These are phyloP conservation scores for Boloria selene DNA, from an alignment of 2,888 invertebrate genomes.

Conservation along the genomic window DNA sequence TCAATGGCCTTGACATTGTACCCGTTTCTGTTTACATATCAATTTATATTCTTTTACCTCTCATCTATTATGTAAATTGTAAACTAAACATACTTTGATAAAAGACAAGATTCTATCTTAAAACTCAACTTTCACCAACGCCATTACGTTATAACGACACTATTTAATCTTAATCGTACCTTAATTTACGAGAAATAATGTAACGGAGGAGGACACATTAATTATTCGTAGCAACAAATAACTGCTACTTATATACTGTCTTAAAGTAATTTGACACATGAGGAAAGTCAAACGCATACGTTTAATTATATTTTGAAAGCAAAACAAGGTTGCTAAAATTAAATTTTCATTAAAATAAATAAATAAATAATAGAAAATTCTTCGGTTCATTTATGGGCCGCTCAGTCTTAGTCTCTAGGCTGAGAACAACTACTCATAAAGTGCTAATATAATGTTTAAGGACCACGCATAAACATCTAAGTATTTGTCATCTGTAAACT, in stretches of 20 bases:
- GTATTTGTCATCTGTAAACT: slow-evolving; percentile 10
- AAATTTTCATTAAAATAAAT: slow-evolving; percentile 10
- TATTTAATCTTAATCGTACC: slow-evolving; percentile 16
- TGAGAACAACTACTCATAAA: slow-evolving; percentile 33
- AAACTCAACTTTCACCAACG: slow-evolving; percentile 16
- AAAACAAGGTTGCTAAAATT: slow-evolving; percentile 14
- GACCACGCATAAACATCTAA: slow-evolving; percentile 1
- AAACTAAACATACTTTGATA: slow-evolving; percentile 1
- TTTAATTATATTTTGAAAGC: slow-evolving; percentile 7
- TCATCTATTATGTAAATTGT: slow-evolving; percentile 28
- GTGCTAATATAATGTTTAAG: slow-evolving; percentile 35
- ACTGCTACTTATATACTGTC: not conserved
- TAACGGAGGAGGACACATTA: not conserved
- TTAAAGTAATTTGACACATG: not conserved
- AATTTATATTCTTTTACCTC: slow-evolving; percentile 47
- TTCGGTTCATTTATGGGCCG: not conserved
- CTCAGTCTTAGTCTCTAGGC: not conserved
- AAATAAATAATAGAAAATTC: slow-evolving; percentile 14
- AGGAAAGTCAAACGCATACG: slow-evolving; percentile 1
- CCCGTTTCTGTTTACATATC: slow-evolving; percentile 59
- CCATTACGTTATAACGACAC: slow-evolving; percentile 11
- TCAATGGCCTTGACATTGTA: slow-evolving; percentile 76
- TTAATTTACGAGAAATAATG: slow-evolving; percentile 2
- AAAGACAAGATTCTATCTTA: not conserved
- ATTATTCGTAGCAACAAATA: slow-evolving; percentile 5